Evolutionary conservation across 1,140 invertebrate species (phyloP).

Genomic region (Eubasilissa regina): DNA sequence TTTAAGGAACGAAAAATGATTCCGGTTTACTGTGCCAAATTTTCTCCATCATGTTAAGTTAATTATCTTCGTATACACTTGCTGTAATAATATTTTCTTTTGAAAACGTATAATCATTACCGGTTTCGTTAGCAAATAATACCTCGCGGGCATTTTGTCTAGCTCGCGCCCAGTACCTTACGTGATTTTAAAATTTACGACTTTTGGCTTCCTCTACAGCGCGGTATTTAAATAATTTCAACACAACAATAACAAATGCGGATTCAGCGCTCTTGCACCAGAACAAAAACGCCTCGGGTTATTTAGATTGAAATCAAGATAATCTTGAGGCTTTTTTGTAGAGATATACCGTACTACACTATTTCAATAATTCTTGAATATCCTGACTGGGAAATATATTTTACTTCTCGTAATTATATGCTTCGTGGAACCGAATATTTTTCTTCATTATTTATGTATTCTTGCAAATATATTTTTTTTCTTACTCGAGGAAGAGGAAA

Average conservation of each 20-base stretch:
- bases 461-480: not conserved
- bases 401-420: slow-evolving; percentile 16
- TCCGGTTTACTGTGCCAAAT: not conserved
- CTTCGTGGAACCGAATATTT: slow-evolving; percentile 6
- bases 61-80: not conserved
- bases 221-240: slow-evolving; percentile 1
- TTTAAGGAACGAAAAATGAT: not conserved
- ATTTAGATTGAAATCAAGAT: slow-evolving; percentile 7
- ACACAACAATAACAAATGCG: not conserved
- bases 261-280: not conserved
- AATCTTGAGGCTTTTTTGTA: slow-evolving; percentile 4
- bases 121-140: slow-evolving; percentile 9
- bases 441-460: slow-evolving; percentile 25
- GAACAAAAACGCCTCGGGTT: slow-evolving; percentile 6
- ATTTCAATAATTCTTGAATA: not conserved
- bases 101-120: not conserved
- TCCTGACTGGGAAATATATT: not conserved
- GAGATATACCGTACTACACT: not conserved
- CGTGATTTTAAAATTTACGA: slow-evolving; percentile 21
- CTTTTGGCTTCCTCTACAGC: not conserved
- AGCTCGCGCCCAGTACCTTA: not conserved
- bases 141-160: not conserved
- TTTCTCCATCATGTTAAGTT: not conserved
- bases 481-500: slow-evolving; percentile 3
- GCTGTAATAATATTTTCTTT: not conserved